Evolutionary conservation across 2,797 vertebrate species (phyloP), one percentile per base, ranked within the genome.

Genomic region (Salmo trutta): DNA sequence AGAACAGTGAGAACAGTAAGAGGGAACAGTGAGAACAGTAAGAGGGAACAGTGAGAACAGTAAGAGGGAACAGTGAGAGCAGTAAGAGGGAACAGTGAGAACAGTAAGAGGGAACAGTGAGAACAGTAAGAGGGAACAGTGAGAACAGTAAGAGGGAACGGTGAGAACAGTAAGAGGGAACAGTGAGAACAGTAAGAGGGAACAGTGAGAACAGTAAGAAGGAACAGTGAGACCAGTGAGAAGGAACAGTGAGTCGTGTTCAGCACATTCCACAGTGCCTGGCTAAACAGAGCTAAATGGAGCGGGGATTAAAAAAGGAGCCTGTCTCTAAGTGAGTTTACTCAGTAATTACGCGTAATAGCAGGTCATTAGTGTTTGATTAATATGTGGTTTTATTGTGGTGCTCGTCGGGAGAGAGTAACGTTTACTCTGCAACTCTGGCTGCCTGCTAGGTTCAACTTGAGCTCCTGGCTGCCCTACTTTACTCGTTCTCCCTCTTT

Each of bases 281-380:
- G 27, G 71, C 51, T 53, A 29, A 54, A 54, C 24, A 14, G 59
- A 21, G 76, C 36, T 64, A 91, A 88, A 86, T 73, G 80, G 80
- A 88, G 81, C 16, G 86, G 76, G 81, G 81, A 87, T 88, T 88
- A 84, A 86, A 89, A 83, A 86, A 88, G n/a, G 72, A 59, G 72
- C 36, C 69, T 71, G 80, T 85, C 82, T 88, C 78, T 81, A 82
- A 90, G 90, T 89, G 85, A 77, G 84, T 90, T 88, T 89, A 81
- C 86, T 68, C 76, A 84, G 87, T 91, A 88, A 93, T 92, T 90
- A 81, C 80, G 70, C 77, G 62, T 91, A 90, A 92, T 92, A 67
- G 77, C 59, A 15, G 82, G 81, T 88, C 79, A 90, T 92, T 91
- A 90, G 84, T 79, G 78, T 79, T 53, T 86, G 87, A 93, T 92